Conservation (phyloP, 1,140 invertebrate genomes). For the Colletes latitarsis region DNA sequence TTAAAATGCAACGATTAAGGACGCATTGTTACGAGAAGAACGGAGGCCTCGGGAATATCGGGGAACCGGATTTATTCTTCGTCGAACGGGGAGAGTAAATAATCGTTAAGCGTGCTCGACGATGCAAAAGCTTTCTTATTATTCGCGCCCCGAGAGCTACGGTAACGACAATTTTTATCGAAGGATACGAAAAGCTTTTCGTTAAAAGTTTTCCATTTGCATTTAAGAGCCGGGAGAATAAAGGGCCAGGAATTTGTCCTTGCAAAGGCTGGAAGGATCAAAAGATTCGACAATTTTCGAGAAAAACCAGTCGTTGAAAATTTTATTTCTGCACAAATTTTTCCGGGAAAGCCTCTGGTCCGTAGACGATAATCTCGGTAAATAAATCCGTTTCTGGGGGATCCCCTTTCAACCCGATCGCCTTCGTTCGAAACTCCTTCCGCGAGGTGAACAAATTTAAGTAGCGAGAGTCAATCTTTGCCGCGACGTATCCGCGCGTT, state of each 20-base stretch:
- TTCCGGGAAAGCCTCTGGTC: too few species aligned
- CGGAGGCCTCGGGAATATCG: slow-evolving; percentile 11
- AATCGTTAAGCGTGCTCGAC: slow-evolving; percentile 45
- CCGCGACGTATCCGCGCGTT: background rate
- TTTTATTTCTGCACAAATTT: background rate
- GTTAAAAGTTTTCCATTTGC: slow-evolving; percentile 28
- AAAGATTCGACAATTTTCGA: background rate
- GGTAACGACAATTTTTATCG: slow-evolving; percentile 15
- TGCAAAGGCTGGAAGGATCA: background rate
- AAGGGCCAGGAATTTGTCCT: background rate
- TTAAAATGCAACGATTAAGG: slow-evolving; percentile 59
- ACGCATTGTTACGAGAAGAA: slow-evolving; percentile 46
- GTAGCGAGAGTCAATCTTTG: slow-evolving; percentile 10
- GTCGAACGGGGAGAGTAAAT: slow-evolving; percentile 31
- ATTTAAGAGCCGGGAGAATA: background rate
- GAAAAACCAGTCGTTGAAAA: background rate
- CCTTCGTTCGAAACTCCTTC: background rate
- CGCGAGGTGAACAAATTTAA: background rate
- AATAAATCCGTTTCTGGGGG: background rate
- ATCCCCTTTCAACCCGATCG: background rate
- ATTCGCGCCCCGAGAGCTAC: slow-evolving; percentile 44
- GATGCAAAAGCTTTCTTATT: slow-evolving; percentile 58
- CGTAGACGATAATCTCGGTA: too few species aligned
- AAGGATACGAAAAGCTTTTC: slow-evolving; percentile 7
- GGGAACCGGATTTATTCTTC: slow-evolving; percentile 26